Conservation (phyloP, 2,797 vertebrate species). For the Syngnathus rostellatus region DNA sequence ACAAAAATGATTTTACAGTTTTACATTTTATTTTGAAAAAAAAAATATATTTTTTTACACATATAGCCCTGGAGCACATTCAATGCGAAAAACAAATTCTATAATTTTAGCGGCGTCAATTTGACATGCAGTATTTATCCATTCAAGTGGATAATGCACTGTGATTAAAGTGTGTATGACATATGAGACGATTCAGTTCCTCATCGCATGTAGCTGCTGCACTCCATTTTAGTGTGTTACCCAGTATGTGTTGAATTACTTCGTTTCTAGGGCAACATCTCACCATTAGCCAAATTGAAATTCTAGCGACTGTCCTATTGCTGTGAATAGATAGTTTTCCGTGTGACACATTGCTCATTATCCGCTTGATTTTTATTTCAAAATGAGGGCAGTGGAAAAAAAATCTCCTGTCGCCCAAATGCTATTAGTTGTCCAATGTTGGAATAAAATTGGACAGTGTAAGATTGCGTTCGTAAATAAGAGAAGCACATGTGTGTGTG, state of each 20-base stretch:
- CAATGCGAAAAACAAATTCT: no score
- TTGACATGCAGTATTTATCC: no score
- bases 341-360: conserved; percentile 28
- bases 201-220: neutral
- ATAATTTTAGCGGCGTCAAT: no score
- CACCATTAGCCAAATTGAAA: conserved; percentile 30
- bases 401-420: neutral
- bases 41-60: no score
- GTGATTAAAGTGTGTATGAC: neutral
- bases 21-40: no score
- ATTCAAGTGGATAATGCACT: neutral
- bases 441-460: conserved; percentile 14
- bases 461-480: conserved; percentile 1
- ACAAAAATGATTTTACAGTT: no score
- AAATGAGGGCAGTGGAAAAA: conserved; percentile 31
- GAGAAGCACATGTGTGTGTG: neutral
- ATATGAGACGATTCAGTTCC: neutral
- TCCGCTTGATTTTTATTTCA: conserved; percentile 23
- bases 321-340: conserved; percentile 35
- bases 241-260: neutral
- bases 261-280: conserved; percentile 23
- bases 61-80: no score
- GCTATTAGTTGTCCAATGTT: conserved; percentile 14
- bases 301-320: conserved; percentile 17
- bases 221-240: neutral